Base-by-base conservation (phyloP, 2,888 invertebrate species). In the Apodemia duryi region DNA sequence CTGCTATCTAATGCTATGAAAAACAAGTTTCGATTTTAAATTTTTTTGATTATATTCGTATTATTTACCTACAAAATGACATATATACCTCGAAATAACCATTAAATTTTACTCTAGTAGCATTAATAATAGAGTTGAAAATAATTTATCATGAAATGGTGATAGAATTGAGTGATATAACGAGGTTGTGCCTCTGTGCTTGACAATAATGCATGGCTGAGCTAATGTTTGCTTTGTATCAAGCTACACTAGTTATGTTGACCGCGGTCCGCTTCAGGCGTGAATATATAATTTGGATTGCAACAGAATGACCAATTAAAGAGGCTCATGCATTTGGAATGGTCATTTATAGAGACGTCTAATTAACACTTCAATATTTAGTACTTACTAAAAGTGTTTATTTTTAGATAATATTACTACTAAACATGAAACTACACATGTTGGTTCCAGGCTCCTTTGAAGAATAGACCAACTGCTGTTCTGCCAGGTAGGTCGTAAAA, bases 191-290 rank as follows among this genome's bases (percentile, higher is more conserved):
- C 80, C 81, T 76, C 83, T 86, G 86, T 81, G 88, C 88, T 89
- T 91, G 91, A 91, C 91, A 91, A 91, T 91, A 91, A 89, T 91
- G 91, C 91, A 91, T 91, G 91, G 90, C 78, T 87, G 88, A 70
- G 74, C 90, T 91, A 91, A 91, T 90, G 85, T 91, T 91, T 89
- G 89, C 89, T 89, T 90, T 91, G 90, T 90, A 86, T 84, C 86
- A 81, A 81, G 82, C 83, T 81, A 81, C 82, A 85, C 85, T 87
- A 88, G 89, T 83, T 84, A 83, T 81, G 85, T 80, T 83, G 85
- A 81, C 88, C 87, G 81, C 82, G 83, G 80, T 73, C 72, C 78
- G 88, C 90, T 85, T 77, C 81, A 81, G 86, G 91, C 89, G 85
- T 83, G 89, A 88, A 85, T 91, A 84, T 89, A 86, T 90, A 90